These are phyloP conservation scores for Ophion ellenae DNA, from an alignment of 2,888 invertebrate species.

Conservation along the genomic window DNA sequence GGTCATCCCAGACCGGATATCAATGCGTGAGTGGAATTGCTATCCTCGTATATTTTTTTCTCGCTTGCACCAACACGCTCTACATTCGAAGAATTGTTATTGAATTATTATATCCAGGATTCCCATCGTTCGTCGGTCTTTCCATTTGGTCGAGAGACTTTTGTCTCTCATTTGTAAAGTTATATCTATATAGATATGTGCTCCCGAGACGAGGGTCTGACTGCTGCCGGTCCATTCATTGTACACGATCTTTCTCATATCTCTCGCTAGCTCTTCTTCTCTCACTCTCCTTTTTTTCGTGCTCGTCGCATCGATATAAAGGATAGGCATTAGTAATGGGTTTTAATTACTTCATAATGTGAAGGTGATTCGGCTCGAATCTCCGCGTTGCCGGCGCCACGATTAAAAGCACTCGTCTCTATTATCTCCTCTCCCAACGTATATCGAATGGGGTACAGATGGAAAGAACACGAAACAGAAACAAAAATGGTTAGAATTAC, in stretches of 20 bases:
- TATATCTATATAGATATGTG: constrained; percentile 3
- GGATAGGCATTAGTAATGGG: constrained; percentile 83
- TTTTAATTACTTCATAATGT: constrained; percentile 84
- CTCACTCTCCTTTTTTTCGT: constrained; percentile 60
- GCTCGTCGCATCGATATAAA: constrained; percentile 77
- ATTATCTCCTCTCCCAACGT: constrained; percentile 15
- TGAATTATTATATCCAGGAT: constrained; percentile 73
- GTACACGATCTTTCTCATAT: constrained; percentile 65
- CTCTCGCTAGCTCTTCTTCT: constrained; percentile 74
- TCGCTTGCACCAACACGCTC: constrained; percentile 57
- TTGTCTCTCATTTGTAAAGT: constrained; percentile 30
- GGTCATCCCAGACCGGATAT: constrained; percentile 81
- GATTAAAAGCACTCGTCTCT: constrained; percentile 71
- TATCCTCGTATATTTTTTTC: constrained; percentile 50
- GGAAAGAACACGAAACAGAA: constrained; percentile 15
- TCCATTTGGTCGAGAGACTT: constrained; percentile 64
- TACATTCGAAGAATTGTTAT: constrained; percentile 69
- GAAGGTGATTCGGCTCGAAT: constrained; percentile 78
- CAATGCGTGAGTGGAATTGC: constrained; percentile 72
- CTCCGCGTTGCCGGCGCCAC: constrained; percentile 77
- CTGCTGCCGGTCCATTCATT: constrained; percentile 77
- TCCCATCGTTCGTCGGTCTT: constrained; percentile 61
- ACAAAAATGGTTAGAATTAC: not conserved
- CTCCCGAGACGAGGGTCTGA: constrained; percentile 81
- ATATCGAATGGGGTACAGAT: constrained; percentile 17